Base-by-base conservation (phyloP, 2,888 invertebrate genomes). In the Leuctra nigra region DNA sequence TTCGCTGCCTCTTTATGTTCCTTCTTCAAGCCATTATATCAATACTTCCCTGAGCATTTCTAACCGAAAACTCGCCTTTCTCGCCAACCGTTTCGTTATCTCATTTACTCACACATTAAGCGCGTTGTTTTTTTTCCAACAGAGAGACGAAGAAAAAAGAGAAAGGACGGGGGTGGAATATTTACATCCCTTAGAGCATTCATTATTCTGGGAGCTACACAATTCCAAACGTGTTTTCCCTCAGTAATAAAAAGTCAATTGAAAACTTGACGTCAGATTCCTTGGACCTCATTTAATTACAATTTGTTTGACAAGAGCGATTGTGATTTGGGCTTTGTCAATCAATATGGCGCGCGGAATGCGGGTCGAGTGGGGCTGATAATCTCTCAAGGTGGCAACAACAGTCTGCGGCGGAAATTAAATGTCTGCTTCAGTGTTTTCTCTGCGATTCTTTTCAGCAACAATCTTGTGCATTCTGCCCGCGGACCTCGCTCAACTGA, bases 361-460 rank as follows among this genome's bases (percentile, higher is more conserved):
- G n/a, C n/a, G n/a, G n/a, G n/a, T n/a, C n/a, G n/a, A n/a, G n/a
- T n/a, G n/a, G 35, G 50, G 29, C 7, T 20, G 35, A 35, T 50
- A 18, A 50, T 29, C 50, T 16, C 29, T 2, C 44, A 50, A 18
- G 4, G 48, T 20, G 13, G 48, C 48, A 35, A 13, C 20, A 50
- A 50, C 35, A 22, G 18, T 33, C 33, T 13, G 13, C 50, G 29
- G 36, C 41, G 58, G 58, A 58, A 58, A 58, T 58, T 58, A 58
- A 58, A 58, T 55, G 53, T 55, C 52, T 18, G 55, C 13, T 39
- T 53, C 20, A n/a, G 25, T 29, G 22, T 44, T 23, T 7, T 14
- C n/a, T n/a, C 44, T 23, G 22, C 44, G 23, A 44, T 44, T 44
- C 44, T 23, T 23, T 38, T 22, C 11, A 11, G n/a, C 44, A 44